Conservation (phyloP, 2,888 invertebrate species). For the Cacoxenus indagator region DNA sequence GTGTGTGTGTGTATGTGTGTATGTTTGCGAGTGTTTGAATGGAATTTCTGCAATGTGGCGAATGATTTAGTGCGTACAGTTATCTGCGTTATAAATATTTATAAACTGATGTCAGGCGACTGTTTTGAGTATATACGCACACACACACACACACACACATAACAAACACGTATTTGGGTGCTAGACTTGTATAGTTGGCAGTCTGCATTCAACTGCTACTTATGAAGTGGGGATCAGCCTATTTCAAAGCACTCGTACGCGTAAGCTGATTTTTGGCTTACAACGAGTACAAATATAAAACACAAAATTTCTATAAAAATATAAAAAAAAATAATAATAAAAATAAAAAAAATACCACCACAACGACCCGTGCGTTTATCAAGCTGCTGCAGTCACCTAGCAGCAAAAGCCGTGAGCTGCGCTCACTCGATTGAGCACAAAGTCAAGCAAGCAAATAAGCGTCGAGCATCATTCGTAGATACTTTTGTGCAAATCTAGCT, state of each 20-base stretch:
- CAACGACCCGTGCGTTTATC: too few species aligned
- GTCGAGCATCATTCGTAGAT: not conserved
- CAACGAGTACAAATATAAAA: too few species aligned
- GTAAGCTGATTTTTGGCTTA: not conserved
- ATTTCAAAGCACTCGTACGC: not conserved
- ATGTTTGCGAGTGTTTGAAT: not conserved
- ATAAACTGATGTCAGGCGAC: slow-evolving; percentile 8
- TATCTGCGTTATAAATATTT: slow-evolving; percentile 54
- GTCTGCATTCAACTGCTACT: slow-evolving; percentile 13
- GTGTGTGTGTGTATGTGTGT: not conserved
- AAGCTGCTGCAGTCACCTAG: not conserved
- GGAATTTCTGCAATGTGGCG: slow-evolving; percentile 29
- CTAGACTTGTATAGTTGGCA: not conserved
- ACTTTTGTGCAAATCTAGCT: slow-evolving; percentile 13
- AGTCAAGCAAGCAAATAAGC: slow-evolving; percentile 4
- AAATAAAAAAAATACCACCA: too few species aligned
- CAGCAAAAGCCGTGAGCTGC: not conserved
- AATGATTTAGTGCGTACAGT: slow-evolving; percentile 59
- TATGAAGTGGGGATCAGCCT: not conserved
- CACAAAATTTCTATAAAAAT: too few species aligned
- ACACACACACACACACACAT: not conserved
- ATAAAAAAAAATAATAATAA: too few species aligned
- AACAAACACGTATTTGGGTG: not conserved
- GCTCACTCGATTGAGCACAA: slow-evolving; percentile 5
- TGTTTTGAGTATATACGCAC: slow-evolving; percentile 10